Conservation (phyloP, 2,797 vertebrate species). For the Peromyscus nudipes region DNA sequence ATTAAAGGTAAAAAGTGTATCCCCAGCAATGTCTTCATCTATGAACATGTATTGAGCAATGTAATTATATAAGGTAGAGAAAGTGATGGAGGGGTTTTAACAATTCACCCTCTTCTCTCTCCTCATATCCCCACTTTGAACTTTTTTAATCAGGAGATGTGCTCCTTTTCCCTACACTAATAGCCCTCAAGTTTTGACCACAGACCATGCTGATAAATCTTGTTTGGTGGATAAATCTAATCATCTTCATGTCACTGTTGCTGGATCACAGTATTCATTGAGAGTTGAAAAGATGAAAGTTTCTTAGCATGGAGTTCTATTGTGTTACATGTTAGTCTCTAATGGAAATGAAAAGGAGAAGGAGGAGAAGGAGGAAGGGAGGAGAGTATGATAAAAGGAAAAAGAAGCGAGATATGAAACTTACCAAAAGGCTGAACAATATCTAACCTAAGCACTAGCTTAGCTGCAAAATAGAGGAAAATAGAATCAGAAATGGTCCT, state of each 20-base stretch:
- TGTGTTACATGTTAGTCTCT: background rate
- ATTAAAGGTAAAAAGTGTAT: background rate
- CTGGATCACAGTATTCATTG: background rate
- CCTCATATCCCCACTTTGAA: background rate
- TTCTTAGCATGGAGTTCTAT: background rate
- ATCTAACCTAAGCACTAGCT: background rate
- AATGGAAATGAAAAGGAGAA: background rate
- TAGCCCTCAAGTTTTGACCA: background rate
- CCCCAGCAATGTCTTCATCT: background rate
- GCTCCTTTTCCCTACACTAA: background rate
- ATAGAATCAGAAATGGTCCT: background rate
- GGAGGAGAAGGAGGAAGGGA: background rate
- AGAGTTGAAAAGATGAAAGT: background rate
- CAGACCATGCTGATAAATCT: background rate
- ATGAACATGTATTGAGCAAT: background rate
- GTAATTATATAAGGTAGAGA: background rate
- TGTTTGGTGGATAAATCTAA: conserved; percentile 4
- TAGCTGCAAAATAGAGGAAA: background rate
- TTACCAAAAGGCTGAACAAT: background rate
- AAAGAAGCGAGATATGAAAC: background rate
- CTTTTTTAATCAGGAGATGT: background rate
- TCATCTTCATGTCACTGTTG: background rate
- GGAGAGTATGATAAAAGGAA: background rate
- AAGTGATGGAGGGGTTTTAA: background rate
- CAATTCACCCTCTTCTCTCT: background rate